Evolutionary conservation across 2,797 vertebrate species (phyloP), one percentile per base, ranked within the genome.

Genomic region (Sandelia bainsii): DNA sequence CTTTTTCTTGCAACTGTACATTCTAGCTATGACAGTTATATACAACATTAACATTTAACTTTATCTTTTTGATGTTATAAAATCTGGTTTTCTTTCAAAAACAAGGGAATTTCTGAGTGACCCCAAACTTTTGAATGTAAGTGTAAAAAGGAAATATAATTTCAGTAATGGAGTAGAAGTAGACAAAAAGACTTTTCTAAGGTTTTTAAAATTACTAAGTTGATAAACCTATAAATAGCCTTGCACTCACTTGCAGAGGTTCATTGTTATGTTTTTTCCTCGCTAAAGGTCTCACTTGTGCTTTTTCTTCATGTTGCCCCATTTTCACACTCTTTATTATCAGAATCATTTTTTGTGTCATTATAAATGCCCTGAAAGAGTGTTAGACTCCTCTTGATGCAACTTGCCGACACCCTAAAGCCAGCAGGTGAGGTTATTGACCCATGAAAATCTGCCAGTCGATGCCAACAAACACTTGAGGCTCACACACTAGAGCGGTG

Each of bases 381-480:
- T 51, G 40, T 44, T 29, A 22, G 56, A 60, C 29, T 69, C 4
- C 19, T 77, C 73, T 63, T 73, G 65, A 51, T 68, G 46, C 2
- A 74, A 72, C 62, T 68, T 77, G 58, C 27, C 10, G 0, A 29
- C 19, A 57, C 27, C 22, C 22, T 50, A 32, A 72, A 75, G 57
- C 52, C 64, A 81, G 62, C 62, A 69, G 42, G 75, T 86, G 73
- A 79, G 54, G 22, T 74, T 67, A 76, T 62, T 86, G 80, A 86
- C 74, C 71, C 16, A 4, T 58, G 62, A 72, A 74, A 72, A 84
- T 69, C 77, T n/a, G 56, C 40, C 37, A 69, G 76, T 81, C 76
- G 19, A 83, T 84, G 78, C 50, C 67, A 72, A 70, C 71, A 81
- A 80, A 83, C 75, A 80, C 75, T 65, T 62, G 32, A 46, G 66